phyloP scores from a whole-genome alignment of 2,113 vertebrate species.

The Verasper variegatus region DNA sequence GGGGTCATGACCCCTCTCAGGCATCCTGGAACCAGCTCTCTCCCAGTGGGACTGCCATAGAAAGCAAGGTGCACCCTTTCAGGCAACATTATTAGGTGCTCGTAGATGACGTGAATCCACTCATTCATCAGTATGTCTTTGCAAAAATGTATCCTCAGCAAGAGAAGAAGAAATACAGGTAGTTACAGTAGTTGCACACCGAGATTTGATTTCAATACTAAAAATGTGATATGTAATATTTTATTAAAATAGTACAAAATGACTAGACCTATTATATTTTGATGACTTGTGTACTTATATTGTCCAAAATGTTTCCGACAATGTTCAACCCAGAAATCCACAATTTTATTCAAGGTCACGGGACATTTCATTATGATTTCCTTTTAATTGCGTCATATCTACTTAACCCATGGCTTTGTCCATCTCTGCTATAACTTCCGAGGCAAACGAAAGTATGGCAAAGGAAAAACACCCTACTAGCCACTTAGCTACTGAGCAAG shows the following conservation, averaged over 20 bases:
- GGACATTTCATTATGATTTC: too few species aligned
- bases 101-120: background rate
- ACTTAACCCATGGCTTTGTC: too few species aligned
- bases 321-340: too few species aligned
- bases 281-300: background rate
- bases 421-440: too few species aligned
- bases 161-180: background rate
- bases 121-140: constrained; percentile 11
- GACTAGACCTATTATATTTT: background rate
- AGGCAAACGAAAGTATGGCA: too few species aligned
- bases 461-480: too few species aligned
- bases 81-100: constrained; percentile 34
- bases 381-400: too few species aligned
- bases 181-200: background rate
- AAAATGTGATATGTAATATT: background rate
- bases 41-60: constrained; percentile 32
- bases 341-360: too few species aligned
- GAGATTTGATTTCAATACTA: background rate
- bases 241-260: background rate
- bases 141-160: background rate
- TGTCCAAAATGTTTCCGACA: too few species aligned
- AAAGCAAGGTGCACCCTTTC: constrained; percentile 30
- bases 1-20: constrained; percentile 60
- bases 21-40: constrained; percentile 27
- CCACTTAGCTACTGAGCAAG: too few species aligned